Evolutionary conservation across 2,797 vertebrate genomes (phyloP).

Genomic region (Brachyalestes nurse): DNA sequence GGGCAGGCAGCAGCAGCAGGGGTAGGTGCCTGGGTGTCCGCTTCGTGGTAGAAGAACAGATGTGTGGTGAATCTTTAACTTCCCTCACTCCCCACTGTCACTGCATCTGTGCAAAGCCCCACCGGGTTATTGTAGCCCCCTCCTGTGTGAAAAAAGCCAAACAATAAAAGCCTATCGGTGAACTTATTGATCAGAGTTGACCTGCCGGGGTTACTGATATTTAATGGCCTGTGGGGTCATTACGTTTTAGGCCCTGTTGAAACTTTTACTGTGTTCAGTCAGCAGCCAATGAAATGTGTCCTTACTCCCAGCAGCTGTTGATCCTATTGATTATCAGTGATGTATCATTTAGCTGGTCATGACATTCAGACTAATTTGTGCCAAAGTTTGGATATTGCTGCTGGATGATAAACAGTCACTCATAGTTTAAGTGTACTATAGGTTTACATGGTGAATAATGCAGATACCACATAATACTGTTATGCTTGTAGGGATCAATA

Average conservation of each 20-base stretch:
- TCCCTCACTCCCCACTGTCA: constrained; percentile 71
- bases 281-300: neutral
- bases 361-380: too few relatives aligned
- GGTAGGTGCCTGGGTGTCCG: constrained; percentile 62
- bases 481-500: neutral
- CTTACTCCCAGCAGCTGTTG: neutral
- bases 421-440: too few relatives aligned
- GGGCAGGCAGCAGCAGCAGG: constrained; percentile 57
- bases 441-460: neutral
- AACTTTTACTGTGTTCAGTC: constrained; percentile 1
- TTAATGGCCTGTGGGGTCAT: constrained; percentile 79
- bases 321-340: neutral
- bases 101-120: constrained; percentile 75
- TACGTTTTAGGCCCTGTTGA: constrained; percentile 70
- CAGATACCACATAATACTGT: neutral
- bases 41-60: constrained; percentile 73
- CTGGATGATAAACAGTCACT: neutral
- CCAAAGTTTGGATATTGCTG: neutral
- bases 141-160: constrained; percentile 62
- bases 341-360: neutral
- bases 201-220: constrained; percentile 66
- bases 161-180: constrained; percentile 71
- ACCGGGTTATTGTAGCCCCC: constrained; percentile 60
- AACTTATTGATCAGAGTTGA: constrained; percentile 80
- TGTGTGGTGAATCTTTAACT: constrained; percentile 85